Percentiles rank a stretch among this genome's conserved stretches.
These are phyloP conservation scores for Lota lota DNA, from an alignment of 2,113 vertebrate genomes.

Conservation along the genomic window DNA sequence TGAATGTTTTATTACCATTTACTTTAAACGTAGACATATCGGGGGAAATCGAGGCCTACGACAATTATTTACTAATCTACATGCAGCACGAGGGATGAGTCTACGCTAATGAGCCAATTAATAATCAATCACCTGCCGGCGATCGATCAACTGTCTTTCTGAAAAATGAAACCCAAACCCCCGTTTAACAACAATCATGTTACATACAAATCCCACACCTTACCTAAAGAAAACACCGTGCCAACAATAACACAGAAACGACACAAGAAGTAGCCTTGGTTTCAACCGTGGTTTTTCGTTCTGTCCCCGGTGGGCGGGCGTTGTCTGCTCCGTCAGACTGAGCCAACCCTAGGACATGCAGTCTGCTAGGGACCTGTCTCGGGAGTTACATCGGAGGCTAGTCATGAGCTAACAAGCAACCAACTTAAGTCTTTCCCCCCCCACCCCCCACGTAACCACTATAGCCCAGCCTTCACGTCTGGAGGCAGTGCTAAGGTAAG, in stretches of 20 bases:
- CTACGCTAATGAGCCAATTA: not conserved
- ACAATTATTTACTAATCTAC: no score
- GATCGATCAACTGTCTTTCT: not conserved
- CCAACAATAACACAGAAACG: not conserved
- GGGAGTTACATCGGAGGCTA: conserved; percentile 48
- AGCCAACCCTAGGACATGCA: conserved; percentile 51
- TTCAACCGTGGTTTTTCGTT: conserved; percentile 13
- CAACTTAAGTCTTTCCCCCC: not conserved
- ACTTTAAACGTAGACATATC: no score
- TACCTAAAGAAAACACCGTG: not conserved
- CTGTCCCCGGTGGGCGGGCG: conserved; percentile 57
- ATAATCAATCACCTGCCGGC: not conserved
- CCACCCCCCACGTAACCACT: no score
- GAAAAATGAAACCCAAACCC: no score
- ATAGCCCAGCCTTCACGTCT: no score
- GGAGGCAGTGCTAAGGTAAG: not conserved
- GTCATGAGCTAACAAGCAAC: conserved; percentile 65
- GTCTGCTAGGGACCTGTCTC: conserved; percentile 23
- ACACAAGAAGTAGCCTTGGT: not conserved
- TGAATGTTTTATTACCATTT: no score
- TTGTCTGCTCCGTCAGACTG: conserved; percentile 39
- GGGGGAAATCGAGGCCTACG: no score
- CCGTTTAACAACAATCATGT: not conserved
- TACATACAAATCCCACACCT: not conserved
- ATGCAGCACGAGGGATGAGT: not conserved